Evolutionary conservation across 2,113 vertebrate species (phyloP).

Genomic region (Pygoscelis adeliae): DNA sequence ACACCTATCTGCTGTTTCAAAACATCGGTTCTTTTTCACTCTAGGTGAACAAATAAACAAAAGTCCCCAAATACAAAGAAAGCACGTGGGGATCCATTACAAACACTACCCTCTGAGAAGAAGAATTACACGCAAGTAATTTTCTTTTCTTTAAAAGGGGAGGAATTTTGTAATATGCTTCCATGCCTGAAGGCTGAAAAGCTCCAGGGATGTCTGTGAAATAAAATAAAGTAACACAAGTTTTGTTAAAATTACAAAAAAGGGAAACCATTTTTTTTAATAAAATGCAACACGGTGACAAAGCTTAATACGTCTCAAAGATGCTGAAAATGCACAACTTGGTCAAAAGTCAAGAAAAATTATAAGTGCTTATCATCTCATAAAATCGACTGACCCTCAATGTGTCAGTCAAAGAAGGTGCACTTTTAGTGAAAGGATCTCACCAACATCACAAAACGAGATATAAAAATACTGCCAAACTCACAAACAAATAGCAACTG

Average conservation of each 20-base stretch:
- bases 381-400: neutral
- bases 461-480: neutral
- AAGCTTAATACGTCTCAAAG: neutral
- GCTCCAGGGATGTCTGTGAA: constrained; percentile 46
- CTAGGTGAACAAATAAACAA: neutral
- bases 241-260: constrained; percentile 26
- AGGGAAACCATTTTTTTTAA: neutral
- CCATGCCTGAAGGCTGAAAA: constrained; percentile 52
- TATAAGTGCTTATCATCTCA: neutral
- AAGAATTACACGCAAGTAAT: constrained; percentile 43
- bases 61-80: constrained; percentile 16
- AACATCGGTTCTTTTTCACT: neutral
- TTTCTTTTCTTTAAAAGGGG: constrained; percentile 46
- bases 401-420: neutral
- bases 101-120: constrained; percentile 40
- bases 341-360: neutral
- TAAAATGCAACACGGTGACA: neutral
- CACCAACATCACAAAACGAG: neutral
- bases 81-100: neutral
- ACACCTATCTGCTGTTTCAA: constrained; percentile 3
- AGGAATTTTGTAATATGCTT: constrained; percentile 47
- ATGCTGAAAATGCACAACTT: neutral
- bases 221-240: constrained; percentile 37
- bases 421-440: neutral
- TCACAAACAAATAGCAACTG: neutral